Percentiles rank a stretch among this genome's conserved stretches.
Evolutionary conservation across 1,140 invertebrate genomes (phyloP).

Genomic region (Dinothrombium tinctorium): DNA sequence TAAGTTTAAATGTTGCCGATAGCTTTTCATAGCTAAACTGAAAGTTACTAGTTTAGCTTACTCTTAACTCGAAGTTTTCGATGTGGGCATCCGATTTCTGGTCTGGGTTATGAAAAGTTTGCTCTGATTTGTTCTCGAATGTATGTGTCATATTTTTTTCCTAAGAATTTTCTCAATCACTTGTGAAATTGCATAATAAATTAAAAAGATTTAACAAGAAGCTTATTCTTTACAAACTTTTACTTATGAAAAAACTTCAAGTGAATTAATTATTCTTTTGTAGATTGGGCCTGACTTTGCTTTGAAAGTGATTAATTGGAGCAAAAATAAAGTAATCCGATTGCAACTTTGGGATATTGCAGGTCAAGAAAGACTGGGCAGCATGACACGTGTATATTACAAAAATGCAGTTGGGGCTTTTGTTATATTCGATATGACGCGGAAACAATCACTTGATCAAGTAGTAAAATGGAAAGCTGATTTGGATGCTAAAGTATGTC

Average conservation of each 20-base stretch:
- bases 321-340: conserved; percentile 74
- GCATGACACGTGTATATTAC: conserved; percentile 97
- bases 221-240: too few species aligned
- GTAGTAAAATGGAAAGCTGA: conserved; percentile 25
- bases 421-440: conserved; percentile 86
- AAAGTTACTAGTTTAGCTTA: too few species aligned
- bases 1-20: too few species aligned
- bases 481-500: conserved; percentile 2
- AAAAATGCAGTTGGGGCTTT: conserved; percentile 97
- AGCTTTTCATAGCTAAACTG: too few species aligned
- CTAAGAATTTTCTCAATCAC: background rate
- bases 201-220: too few species aligned
- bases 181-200: too few species aligned
- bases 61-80: too few species aligned
- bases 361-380: conserved; percentile 51
- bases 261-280: background rate
- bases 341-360: conserved; percentile 97
- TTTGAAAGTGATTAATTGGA: conserved; percentile 88
- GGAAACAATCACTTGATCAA: conserved; percentile 74
- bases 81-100: too few species aligned
- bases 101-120: too few species aligned
- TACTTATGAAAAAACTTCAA: too few species aligned
- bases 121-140: too few species aligned
- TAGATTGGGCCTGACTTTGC: conserved; percentile 96
- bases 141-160: too few species aligned